phyloP scores from a whole-genome alignment of 2,113 vertebrate species.

The Siniperca chuatsi region DNA sequence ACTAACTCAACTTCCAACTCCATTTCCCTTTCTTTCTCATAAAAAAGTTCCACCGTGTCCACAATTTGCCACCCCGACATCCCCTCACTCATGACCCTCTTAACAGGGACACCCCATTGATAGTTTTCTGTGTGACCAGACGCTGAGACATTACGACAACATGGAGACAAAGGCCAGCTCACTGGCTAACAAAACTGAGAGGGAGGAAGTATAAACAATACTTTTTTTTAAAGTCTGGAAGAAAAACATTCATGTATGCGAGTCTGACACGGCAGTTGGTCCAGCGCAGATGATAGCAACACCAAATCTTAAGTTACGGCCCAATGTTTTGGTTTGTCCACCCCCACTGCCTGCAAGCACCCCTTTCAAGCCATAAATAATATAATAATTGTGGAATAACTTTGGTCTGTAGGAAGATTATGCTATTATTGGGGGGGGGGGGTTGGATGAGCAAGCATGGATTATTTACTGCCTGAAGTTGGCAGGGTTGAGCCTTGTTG shows the following conservation, averaged over 20 bases:
- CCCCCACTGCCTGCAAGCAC: conserved; percentile 70
- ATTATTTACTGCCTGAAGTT: conserved; percentile 87
- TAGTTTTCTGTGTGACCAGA: conserved; percentile 30
- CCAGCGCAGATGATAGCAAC: conserved; percentile 50
- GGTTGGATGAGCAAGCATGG: conserved; percentile 80
- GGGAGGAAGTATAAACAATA: conserved; percentile 30
- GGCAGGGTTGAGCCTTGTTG: conserved; percentile 82
- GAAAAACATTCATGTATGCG: conserved; percentile 35
- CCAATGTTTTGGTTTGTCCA: conserved; percentile 71
- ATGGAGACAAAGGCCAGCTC: conserved; percentile 31
- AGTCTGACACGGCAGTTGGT: conserved; percentile 46
- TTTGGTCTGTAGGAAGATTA: conserved; percentile 82
- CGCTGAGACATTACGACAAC: conserved; percentile 36
- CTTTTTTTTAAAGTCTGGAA: conserved; percentile 36
- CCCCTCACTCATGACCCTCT: conserved; percentile 42
- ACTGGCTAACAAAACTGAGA: conserved; percentile 17
- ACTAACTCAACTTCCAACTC: conserved; percentile 70
- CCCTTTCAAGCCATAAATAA: conserved; percentile 72
- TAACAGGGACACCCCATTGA: conserved; percentile 33
- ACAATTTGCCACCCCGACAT: conserved; percentile 25
- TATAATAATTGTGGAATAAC: conserved; percentile 77
- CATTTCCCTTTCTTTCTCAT: conserved; percentile 66
- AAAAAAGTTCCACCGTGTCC: conserved; percentile 47
- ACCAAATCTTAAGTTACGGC: conserved; percentile 56
- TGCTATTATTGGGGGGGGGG: conserved; percentile 79